Evolutionary conservation across 92 coral and sea anemone genomes (phyloP).

Genomic region (Epizoanthus stellaris): DNA sequence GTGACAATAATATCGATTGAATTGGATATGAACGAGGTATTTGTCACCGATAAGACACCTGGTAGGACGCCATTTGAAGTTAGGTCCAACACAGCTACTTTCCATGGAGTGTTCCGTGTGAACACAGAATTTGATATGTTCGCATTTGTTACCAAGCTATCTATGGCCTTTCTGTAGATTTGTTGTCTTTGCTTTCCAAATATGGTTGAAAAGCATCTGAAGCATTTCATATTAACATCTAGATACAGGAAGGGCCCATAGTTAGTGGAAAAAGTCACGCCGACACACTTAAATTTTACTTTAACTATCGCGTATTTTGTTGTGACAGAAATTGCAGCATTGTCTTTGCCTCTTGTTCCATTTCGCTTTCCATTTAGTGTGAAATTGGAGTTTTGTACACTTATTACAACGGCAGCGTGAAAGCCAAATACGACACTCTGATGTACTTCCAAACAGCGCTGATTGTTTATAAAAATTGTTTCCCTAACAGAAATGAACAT

Average conservation of each 20-base stretch:
- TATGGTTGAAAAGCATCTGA: too few species aligned
- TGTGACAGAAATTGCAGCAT: not conserved
- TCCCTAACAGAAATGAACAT: too few species aligned
- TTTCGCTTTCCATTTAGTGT: not conserved
- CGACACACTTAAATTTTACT: not conserved
- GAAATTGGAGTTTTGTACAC: not conserved
- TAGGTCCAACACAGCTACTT: not conserved
- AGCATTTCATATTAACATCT: too few species aligned
- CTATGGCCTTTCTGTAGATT: too few species aligned
- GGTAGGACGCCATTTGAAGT: not conserved
- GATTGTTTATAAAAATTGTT: conserved; percentile 4
- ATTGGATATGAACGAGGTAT: not conserved
- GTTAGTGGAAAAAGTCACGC: not conserved
- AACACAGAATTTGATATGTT: not conserved
- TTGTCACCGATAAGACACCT: too few species aligned
- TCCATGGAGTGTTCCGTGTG: not conserved
- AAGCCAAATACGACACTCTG: too few species aligned
- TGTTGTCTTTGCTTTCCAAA: too few species aligned
- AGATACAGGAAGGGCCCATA: not conserved
- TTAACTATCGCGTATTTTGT: not conserved
- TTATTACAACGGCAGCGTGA: not conserved
- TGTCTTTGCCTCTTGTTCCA: not conserved
- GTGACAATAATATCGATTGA: not conserved
- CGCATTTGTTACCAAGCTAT: not conserved
- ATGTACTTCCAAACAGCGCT: not conserved